These are phyloP conservation scores for Globia sparganii DNA, from an alignment of 2,888 invertebrate species.

Conservation along the genomic window DNA sequence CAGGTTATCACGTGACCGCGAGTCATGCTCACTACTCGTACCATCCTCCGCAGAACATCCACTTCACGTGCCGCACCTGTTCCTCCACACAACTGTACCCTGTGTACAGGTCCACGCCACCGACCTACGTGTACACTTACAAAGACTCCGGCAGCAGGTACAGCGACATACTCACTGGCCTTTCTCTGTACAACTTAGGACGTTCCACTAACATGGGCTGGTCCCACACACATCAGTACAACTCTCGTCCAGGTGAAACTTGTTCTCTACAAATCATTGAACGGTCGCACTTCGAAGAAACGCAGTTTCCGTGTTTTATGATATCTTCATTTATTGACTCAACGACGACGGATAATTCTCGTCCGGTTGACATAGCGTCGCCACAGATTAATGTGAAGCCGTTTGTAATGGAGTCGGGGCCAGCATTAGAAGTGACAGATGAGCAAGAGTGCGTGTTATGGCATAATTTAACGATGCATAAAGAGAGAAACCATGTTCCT, in stretches of 20 bases:
- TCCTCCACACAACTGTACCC: conserved; percentile 79
- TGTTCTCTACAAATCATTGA: conserved; percentile 84
- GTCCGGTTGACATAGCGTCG: conserved; percentile 80
- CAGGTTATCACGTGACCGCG: conserved; percentile 75
- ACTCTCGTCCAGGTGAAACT: conserved; percentile 75
- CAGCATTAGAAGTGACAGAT: conserved; percentile 75
- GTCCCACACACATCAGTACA: conserved; percentile 74
- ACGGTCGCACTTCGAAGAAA: conserved; percentile 80
- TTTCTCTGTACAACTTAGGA: conserved; percentile 86
- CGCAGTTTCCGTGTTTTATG: conserved; percentile 82
- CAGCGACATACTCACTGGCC: conserved; percentile 81
- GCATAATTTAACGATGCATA: conserved; percentile 80
- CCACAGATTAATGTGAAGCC: conserved; percentile 78
- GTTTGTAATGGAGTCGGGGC: conserved; percentile 73
- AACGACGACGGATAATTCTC: conserved; percentile 66
- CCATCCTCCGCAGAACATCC: conserved; percentile 82
- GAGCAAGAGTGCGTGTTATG: conserved; percentile 84
- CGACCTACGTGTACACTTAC: conserved; percentile 84
- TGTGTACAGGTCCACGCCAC: conserved; percentile 83
- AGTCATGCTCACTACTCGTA: conserved; percentile 83
- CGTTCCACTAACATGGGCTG: conserved; percentile 75
- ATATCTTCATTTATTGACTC: conserved; percentile 84
- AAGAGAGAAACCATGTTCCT: conserved; percentile 78
- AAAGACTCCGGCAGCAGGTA: conserved; percentile 81
- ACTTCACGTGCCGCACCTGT: conserved; percentile 82